These are phyloP conservation scores for Chromobotia macracanthus DNA, from an alignment of 2,797 vertebrate genomes.

Conservation along the genomic window DNA sequence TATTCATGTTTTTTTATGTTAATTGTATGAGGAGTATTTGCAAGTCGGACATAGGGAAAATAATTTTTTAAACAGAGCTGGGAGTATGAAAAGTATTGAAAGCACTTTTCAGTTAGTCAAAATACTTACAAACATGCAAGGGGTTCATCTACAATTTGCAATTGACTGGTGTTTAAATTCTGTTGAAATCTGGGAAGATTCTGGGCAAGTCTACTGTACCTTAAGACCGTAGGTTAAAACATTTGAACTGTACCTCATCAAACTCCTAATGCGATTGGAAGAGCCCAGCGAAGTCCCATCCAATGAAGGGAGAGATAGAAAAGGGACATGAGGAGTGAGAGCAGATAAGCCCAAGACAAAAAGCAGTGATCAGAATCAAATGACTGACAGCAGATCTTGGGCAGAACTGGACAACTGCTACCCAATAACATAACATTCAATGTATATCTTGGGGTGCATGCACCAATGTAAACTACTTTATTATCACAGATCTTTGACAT, in stretches of 20 bases:
- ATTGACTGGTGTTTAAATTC: no score
- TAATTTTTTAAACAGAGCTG: no score
- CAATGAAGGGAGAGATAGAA: conserved; percentile 70
- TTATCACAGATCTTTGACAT: no score
- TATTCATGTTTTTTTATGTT: neutral
- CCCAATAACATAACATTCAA: neutral
- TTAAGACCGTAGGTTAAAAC: neutral
- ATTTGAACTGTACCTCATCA: conserved; percentile 90
- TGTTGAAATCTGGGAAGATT: no score
- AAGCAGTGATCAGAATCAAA: conserved; percentile 52
- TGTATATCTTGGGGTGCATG: neutral
- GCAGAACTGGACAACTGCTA: conserved; percentile 31
- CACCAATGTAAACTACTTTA: neutral
- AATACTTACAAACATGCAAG: no score
- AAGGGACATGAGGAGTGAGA: conserved; percentile 72
- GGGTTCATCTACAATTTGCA: no score
- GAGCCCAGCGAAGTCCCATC: conserved; percentile 83
- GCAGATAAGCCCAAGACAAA: conserved; percentile 65
- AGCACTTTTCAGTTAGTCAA: no score
- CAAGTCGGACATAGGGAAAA: no score
- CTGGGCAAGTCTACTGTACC: no score
- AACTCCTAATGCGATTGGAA: conserved; percentile 91
- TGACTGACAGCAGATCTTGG: conserved; percentile 40
- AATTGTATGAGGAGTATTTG: neutral
- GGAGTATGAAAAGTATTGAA: no score